These are phyloP conservation scores for Meghimatium bilineatum DNA, from an alignment of 2,888 invertebrate species.

Conservation along the genomic window DNA sequence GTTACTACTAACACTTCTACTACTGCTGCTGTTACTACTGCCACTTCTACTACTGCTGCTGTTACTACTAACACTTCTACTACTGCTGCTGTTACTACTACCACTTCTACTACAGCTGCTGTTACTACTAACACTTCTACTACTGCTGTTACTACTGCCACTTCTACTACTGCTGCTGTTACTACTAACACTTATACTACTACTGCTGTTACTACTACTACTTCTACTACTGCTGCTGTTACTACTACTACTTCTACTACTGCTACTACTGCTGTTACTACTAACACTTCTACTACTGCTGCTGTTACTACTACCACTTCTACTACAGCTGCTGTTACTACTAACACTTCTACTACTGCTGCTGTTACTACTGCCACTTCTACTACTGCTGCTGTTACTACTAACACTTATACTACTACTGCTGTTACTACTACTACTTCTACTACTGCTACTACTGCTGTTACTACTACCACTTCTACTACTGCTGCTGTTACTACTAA, in stretches of 20 bases:
- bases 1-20: too few relatives aligned
- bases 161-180: background rate
- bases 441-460: background rate
- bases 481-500: background rate
- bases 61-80: too few relatives aligned
- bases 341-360: background rate
- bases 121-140: too few relatives aligned
- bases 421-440: background rate
- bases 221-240: background rate
- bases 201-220: too few relatives aligned
- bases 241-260: background rate
- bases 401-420: too few relatives aligned
- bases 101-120: too few relatives aligned
- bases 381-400: too few relatives aligned
- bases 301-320: background rate
- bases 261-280: too few relatives aligned
- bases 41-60: background rate
- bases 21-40: too few relatives aligned
- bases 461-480: background rate
- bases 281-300: background rate
- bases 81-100: background rate
- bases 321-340: too few relatives aligned
- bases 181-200: too few relatives aligned
- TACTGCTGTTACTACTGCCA: background rate
- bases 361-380: background rate